These are phyloP conservation scores for Agapornis roseicollis DNA, from an alignment of 2,113 vertebrate species.

Conservation along the genomic window DNA sequence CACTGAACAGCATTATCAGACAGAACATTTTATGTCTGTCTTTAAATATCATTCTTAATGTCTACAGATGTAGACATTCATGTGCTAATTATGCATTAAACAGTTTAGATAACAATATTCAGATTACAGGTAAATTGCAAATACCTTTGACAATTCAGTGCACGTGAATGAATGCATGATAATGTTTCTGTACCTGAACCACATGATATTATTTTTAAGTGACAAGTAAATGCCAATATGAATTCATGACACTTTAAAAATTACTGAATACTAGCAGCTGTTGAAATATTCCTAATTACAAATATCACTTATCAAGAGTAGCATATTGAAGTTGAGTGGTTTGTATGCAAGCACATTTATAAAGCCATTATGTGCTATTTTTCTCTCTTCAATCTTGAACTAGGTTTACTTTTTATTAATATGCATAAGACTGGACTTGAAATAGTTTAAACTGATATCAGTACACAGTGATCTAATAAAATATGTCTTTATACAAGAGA, in stretches of 20 bases:
- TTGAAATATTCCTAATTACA: slow-evolving; percentile 25
- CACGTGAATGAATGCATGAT: background rate
- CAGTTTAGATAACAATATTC: background rate
- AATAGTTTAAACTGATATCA: slow-evolving; percentile 7
- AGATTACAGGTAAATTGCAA: background rate
- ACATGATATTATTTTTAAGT: background rate
- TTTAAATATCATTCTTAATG: background rate
- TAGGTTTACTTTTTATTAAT: background rate
- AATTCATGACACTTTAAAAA: background rate
- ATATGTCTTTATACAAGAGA: background rate
- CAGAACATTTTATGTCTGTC: background rate
- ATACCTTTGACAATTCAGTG: background rate
- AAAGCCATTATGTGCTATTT: background rate
- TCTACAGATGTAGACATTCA: background rate
- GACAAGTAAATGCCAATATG: background rate
- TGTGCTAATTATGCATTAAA: background rate
- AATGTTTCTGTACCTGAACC: background rate
- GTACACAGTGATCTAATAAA: background rate
- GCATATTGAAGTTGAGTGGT: background rate
- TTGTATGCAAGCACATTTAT: background rate
- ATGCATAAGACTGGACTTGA: background rate
- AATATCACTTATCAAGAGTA: slow-evolving; percentile 18
- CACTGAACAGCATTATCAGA: background rate
- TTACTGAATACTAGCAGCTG: background rate
- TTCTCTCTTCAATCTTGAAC: background rate